Evolutionary conservation across 1,140 invertebrate species (phyloP).

Genomic region (Colletes latitarsis): DNA sequence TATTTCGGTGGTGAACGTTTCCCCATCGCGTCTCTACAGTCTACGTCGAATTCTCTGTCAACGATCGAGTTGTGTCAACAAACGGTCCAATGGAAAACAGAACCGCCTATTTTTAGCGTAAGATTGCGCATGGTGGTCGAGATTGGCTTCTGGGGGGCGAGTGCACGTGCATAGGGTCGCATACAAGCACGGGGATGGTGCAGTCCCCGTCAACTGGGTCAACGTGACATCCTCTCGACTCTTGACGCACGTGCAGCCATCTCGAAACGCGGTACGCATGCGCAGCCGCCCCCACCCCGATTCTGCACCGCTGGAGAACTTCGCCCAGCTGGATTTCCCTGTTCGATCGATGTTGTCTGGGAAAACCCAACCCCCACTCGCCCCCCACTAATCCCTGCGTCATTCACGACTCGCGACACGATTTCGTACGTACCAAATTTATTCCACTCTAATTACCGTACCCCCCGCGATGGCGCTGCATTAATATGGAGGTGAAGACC

Average conservation of each 20-base stretch:
- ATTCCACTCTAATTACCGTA: neutral
- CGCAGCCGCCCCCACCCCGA: constrained; percentile 23
- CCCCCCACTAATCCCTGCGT: no score
- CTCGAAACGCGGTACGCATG: constrained; percentile 45
- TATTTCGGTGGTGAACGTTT: no score
- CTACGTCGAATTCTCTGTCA: neutral
- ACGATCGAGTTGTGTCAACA: neutral
- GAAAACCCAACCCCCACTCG: neutral
- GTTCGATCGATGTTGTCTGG: constrained; percentile 29
- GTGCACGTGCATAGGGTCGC: constrained; percentile 33
- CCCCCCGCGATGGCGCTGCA: no score
- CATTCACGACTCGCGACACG: no score
- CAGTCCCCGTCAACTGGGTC: constrained; percentile 61
- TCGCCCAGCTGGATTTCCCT: constrained; percentile 25
- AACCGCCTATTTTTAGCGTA: constrained; percentile 16
- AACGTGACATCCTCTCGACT: constrained; percentile 60
- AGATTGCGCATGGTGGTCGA: neutral
- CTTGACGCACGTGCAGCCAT: constrained; percentile 59
- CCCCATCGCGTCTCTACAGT: no score
- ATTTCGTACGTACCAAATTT: no score
- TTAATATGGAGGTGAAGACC: no score
- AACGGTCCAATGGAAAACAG: constrained; percentile 2
- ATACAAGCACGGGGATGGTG: constrained; percentile 40
- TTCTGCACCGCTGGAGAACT: neutral
- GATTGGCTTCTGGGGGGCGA: neutral